A percentile compares a stretch with the other conserved stretches of the same genome.
Conservation (phyloP, 2,888 invertebrate genomes). For the Agrotis segetum region DNA sequence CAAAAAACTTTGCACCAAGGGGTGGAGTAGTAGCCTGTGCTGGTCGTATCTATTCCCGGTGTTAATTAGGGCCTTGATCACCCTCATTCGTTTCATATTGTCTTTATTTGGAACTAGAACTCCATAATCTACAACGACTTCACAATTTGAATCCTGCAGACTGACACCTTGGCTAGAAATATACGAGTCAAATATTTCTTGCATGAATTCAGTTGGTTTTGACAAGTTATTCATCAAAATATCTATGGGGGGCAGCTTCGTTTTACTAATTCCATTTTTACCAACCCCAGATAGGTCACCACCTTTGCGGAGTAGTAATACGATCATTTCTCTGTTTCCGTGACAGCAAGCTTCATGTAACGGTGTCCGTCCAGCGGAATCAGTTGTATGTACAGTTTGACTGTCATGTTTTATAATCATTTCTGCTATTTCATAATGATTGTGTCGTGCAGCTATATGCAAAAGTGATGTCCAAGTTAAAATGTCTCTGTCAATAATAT, state of each 20-base stretch:
- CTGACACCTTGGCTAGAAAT: constrained; percentile 81
- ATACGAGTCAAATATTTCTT: constrained; percentile 84
- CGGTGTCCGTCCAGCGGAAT: constrained; percentile 36
- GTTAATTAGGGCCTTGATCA: constrained; percentile 84
- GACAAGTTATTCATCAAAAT: constrained; percentile 82
- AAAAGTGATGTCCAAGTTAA: constrained; percentile 43
- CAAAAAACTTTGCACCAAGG: constrained; percentile 88
- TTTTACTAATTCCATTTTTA: constrained; percentile 18
- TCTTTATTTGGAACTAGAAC: constrained; percentile 74
- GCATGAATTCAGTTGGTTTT: constrained; percentile 85
- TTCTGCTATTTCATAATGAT: constrained; percentile 73
- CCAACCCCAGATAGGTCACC: constrained; percentile 68
- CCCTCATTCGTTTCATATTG: constrained; percentile 82
- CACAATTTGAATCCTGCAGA: constrained; percentile 68
- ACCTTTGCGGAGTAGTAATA: constrained; percentile 75
- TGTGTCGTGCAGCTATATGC: constrained; percentile 80
- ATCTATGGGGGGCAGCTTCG: constrained; percentile 77
- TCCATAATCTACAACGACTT: constrained; percentile 82
- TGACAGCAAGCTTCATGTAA: constrained; percentile 79
- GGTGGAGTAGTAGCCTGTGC: constrained; percentile 85
- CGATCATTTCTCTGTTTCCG: constrained; percentile 89
- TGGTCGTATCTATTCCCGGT: constrained; percentile 82
- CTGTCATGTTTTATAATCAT: constrained; percentile 75
- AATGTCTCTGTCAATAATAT: constrained; percentile 16
- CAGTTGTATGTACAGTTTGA: constrained; percentile 65